Evolutionary conservation across 2,113 vertebrate genomes (phyloP).

Genomic region (Clinocottus analis): DNA sequence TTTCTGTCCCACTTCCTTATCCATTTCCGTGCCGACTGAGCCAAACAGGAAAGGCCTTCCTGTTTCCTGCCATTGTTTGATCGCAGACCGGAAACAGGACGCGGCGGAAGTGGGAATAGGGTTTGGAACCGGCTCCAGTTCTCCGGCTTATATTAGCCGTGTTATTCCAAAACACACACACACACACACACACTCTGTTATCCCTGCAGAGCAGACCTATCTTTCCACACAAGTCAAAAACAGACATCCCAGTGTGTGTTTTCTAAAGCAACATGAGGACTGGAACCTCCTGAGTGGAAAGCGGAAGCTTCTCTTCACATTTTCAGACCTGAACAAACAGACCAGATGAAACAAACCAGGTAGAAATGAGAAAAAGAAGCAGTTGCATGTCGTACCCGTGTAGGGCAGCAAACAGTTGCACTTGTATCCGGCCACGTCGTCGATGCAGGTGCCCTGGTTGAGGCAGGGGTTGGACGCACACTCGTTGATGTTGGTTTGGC

Average conservation of each 20-base stretch:
- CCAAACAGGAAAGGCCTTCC: slow-evolving; percentile 89
- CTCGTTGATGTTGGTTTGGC: slow-evolving; percentile 98
- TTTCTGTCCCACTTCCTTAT: slow-evolving; percentile 84
- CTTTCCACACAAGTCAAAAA: slow-evolving; percentile 70
- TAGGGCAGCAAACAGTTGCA: slow-evolving; percentile 96
- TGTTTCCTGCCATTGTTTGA: slow-evolving; percentile 93
- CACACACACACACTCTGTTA: slow-evolving; percentile 57
- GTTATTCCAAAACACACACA: slow-evolving; percentile 67
- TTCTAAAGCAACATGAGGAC: slow-evolving; percentile 70
- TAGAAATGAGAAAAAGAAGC: slow-evolving; percentile 15
- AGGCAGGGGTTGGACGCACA: slow-evolving; percentile 97
- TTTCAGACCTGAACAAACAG: slow-evolving; percentile 36
- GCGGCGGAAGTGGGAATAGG: slow-evolving; percentile 77
- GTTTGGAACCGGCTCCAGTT: slow-evolving; percentile 72
- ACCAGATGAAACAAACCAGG: neutral
- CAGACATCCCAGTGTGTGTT: slow-evolving; percentile 64
- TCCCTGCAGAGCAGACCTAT: slow-evolving; percentile 55
- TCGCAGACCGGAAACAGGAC: slow-evolving; percentile 89
- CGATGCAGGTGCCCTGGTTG: slow-evolving; percentile 96
- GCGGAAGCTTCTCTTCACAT: slow-evolving; percentile 17
- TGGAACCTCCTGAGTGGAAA: slow-evolving; percentile 47
- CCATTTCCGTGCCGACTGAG: slow-evolving; percentile 87
- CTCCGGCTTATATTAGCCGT: slow-evolving; percentile 65
- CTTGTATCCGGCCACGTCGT: slow-evolving; percentile 94
- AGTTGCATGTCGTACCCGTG: slow-evolving; percentile 84